Conservation (phyloP, 2,888 invertebrate species). For the Agrotis clavis region DNA sequence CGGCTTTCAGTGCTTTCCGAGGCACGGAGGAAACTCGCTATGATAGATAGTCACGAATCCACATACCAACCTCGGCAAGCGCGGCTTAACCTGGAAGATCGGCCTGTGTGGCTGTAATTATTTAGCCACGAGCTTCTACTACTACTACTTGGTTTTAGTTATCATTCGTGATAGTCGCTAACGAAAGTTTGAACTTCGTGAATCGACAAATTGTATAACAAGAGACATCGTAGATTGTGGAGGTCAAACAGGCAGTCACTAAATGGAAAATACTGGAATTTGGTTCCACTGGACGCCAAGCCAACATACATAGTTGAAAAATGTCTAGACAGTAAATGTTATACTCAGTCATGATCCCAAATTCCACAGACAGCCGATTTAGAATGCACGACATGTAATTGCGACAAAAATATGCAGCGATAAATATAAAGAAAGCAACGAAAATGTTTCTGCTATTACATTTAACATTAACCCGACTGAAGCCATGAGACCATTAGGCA, state of each 20-base stretch:
- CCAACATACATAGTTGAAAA: not conserved
- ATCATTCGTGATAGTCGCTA: no score
- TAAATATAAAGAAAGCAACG: not conserved
- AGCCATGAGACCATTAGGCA: constrained; percentile 35
- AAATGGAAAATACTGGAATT: not conserved
- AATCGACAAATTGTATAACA: not conserved
- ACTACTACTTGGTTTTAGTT: no score
- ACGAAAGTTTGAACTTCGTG: not conserved
- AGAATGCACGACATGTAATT: not conserved
- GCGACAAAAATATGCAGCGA: not conserved
- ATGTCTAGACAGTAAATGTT: not conserved
- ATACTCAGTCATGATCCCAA: not conserved
- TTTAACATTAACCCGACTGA: not conserved
- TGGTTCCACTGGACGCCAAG: no score
- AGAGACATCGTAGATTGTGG: not conserved
- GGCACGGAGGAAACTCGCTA: no score
- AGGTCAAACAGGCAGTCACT: not conserved
- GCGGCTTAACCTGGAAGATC: no score
- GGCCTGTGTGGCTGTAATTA: no score
- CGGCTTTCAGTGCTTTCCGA: no score
- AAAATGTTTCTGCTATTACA: constrained; percentile 6
- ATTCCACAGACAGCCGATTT: not conserved
- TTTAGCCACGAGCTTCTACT: no score
- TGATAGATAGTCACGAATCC: no score
- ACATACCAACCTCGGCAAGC: no score